Evolutionary conservation across 2,113 vertebrate genomes (phyloP), one percentile per base, ranked within the genome.

Genomic region (Eurystomus gularis): DNA sequence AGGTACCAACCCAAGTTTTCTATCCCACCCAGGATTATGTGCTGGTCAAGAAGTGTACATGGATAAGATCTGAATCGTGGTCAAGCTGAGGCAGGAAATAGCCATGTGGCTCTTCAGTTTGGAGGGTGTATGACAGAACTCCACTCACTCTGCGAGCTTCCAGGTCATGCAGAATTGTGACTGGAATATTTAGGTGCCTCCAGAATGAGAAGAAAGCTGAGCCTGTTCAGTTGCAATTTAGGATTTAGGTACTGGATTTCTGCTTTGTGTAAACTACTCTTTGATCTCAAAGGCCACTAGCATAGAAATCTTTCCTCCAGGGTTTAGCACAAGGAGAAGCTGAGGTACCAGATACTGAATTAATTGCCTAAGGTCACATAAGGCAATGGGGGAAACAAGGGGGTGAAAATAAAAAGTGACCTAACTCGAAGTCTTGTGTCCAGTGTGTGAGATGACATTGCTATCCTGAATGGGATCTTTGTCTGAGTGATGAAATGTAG

Each of bases 391-490:
- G 46, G 35, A 73, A 84, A 80, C 8, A 11, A 0, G 39, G 24
- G 16, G 16, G 48, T 10, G 19, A 49, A 8, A 14, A 40, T 65
- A 8, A 55, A 33, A 83, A 25, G n/a, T 69, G 52, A 75, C 55
- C 46, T 76, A 54, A 65, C 35, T 86, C 15, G 21, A 49, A 68
- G 29, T 16, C 25, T 62, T 17, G 21, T 11, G 31, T 70, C 77
- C 35, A 68, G 11, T 11, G 17, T 51, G 70, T 37, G 79, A 29
- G 24, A 68, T 48, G 65, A 81, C 2, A 14, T 42, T 57, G n/a
- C 55, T 81, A 1, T n/a, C 60, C 81, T 91, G 83, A 90, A 97
- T 69, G 25, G 49, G 24, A 79, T 81, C 79, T 96, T 95, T 97
- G 12, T 93, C 40, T 40, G 64, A 17, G 31, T 85, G 66, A 83